Base-by-base conservation (phyloP, 2,797 vertebrate species). In the Micromesistius poutassou region DNA sequence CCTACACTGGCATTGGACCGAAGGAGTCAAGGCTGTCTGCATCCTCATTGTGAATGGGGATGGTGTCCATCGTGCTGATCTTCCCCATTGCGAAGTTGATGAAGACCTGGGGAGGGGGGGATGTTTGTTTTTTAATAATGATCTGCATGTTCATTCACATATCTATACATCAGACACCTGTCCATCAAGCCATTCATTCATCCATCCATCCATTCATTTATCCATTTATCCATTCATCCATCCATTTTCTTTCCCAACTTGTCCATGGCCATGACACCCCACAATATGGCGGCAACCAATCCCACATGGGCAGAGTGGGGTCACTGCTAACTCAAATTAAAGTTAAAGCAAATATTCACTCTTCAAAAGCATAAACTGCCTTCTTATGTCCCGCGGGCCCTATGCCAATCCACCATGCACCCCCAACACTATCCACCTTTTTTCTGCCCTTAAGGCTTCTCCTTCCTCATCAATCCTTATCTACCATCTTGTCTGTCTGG, bases 1-100 rank as follows among this genome's bases (percentile, higher is more conserved):
- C 28, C 72, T 91, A 91, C 31, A 78, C 79, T 77, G 88, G 22
- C 0, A 79, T 66, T 16, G 84, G 80, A 3, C 86, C 76, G 73
- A 88, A 81, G 74, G 84, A 88, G 83, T 72, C 78, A 28, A 84
- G 80, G 73, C 82, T 80, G 30, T 87, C 88, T 12, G 4, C 3
- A 30, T 90, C 83, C 0, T 91, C 85, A 1, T 30, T 72, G 9
- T 86, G 5, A 35, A 87, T 25, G 16, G 85, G 80, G 33, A 81
- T 46, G 22, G 78, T 80, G 31, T 92, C 91, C 82, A 87, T 87
- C 36, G n/a, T 25, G 72, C 80, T 86, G 12, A 75, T 74, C 72
- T 96, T 96, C 50, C 91, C 95, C 93, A 95, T 95, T 80, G 97
- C 97, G 82, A 99, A 99, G 93, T 98, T 97, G 92, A 98, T 98